These are phyloP conservation scores for Ambastaia sidthimunki DNA, from an alignment of 2,797 vertebrate species.

Conservation along the genomic window DNA sequence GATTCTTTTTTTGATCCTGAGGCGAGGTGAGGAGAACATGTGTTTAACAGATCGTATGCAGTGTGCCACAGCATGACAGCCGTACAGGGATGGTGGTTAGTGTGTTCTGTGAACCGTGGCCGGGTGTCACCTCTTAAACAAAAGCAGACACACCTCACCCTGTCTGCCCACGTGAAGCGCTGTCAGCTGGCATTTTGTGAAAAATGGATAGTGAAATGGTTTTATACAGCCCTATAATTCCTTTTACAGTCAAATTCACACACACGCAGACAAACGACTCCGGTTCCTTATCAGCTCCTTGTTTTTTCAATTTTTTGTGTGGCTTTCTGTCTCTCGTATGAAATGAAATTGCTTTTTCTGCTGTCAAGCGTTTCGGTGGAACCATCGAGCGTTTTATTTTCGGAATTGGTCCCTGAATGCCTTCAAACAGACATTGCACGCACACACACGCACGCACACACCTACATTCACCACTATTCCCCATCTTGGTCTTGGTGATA, in stretches of 20 bases:
- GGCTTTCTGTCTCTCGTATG: conserved; percentile 20
- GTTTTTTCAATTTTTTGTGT: conserved; percentile 16
- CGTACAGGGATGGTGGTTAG: conserved; percentile 20
- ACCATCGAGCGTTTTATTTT: conserved; percentile 42
- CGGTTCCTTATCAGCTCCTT: conserved; percentile 1
- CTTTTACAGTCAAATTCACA: conserved; percentile 2
- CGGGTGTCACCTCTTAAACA: conserved; percentile 46
- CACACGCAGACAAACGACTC: background rate
- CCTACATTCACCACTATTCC: background rate
- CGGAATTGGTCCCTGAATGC: conserved; percentile 21
- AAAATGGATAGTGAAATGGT: conserved; percentile 49
- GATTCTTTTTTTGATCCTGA: background rate
- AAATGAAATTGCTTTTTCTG: conserved; percentile 56
- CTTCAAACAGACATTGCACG: background rate
- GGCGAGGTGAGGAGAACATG: background rate
- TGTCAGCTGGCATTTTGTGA: conserved; percentile 42
- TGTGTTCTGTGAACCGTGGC: conserved; percentile 25
- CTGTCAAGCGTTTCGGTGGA: conserved; percentile 49
- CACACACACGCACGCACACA: background rate
- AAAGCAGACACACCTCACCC: conserved; percentile 34
- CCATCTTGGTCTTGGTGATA: conserved; percentile 5
- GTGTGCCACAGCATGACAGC: conserved; percentile 24
- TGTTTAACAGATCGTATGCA: conserved; percentile 39
- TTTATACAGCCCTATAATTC: conserved; percentile 35
- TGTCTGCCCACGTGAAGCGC: conserved; percentile 23